Percentiles rank a stretch among this genome's conserved stretches.
phyloP scores from a whole-genome alignment of 2,113 vertebrate species.

The Ifrita kowaldi region DNA sequence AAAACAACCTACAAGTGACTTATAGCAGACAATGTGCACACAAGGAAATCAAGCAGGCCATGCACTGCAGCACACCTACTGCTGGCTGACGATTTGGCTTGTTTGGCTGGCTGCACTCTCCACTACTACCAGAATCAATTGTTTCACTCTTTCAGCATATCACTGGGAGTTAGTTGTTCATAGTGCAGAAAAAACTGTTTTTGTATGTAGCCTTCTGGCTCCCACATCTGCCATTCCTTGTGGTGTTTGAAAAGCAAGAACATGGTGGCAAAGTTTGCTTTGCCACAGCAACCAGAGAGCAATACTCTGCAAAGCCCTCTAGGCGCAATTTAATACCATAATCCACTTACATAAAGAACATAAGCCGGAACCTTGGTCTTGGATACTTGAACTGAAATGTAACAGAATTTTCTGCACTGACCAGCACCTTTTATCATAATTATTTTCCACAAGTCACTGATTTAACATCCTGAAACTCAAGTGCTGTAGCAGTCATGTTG shows the following conservation, averaged over 20 bases:
- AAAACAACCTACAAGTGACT: neutral
- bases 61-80: neutral
- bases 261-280: neutral
- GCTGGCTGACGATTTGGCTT: neutral
- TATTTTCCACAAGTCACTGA: neutral
- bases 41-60: neutral
- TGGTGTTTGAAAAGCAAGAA: neutral
- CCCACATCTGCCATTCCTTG: neutral
- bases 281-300: neutral
- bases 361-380: neutral
- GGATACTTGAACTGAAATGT: neutral
- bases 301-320: neutral
- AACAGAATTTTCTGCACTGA: neutral
- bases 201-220: neutral
- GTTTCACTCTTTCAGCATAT: neutral
- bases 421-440: neutral
- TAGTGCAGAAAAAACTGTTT: neutral
- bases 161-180: neutral
- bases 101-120: neutral
- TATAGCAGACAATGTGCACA: neutral
- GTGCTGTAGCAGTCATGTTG: neutral
- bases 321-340: neutral
- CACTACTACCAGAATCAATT: neutral
- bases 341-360: neutral
- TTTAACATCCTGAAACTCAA: neutral